phyloP scores from a whole-genome alignment of 1,140 invertebrate species.

The Bombus polaris region DNA sequence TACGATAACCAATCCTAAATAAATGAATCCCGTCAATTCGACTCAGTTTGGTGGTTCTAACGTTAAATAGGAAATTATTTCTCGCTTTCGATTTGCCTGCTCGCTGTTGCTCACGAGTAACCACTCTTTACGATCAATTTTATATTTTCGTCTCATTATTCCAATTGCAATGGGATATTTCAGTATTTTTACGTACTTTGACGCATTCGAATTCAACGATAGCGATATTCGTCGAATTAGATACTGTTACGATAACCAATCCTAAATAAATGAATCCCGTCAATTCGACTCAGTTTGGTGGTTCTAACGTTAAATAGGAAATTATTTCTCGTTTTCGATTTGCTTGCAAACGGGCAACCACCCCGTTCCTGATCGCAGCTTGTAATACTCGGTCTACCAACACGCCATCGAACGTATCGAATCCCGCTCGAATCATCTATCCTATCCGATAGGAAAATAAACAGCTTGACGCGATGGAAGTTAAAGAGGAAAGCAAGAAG shows the following conservation, averaged over 20 bases:
- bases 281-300: background rate
- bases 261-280: background rate
- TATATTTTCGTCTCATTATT: too few relatives aligned
- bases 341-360: constrained; percentile 42
- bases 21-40: background rate
- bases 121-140: too few relatives aligned
- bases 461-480: background rate
- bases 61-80: background rate
- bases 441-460: background rate
- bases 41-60: background rate
- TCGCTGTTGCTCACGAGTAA: too few relatives aligned
- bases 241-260: too few relatives aligned
- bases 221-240: too few relatives aligned
- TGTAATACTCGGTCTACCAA: background rate
- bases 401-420: background rate
- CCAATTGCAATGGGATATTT: too few relatives aligned
- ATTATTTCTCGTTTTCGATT: constrained; percentile 5
- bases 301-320: background rate
- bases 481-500: background rate
- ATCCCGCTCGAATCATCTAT: background rate
- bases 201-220: too few relatives aligned
- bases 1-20: too few relatives aligned
- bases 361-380: background rate
- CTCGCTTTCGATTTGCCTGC: constrained; percentile 26
- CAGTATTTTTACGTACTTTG: fast-evolving